Base-by-base conservation (phyloP, 2,888 invertebrate species). In the Diachrysia chrysitis region DNA sequence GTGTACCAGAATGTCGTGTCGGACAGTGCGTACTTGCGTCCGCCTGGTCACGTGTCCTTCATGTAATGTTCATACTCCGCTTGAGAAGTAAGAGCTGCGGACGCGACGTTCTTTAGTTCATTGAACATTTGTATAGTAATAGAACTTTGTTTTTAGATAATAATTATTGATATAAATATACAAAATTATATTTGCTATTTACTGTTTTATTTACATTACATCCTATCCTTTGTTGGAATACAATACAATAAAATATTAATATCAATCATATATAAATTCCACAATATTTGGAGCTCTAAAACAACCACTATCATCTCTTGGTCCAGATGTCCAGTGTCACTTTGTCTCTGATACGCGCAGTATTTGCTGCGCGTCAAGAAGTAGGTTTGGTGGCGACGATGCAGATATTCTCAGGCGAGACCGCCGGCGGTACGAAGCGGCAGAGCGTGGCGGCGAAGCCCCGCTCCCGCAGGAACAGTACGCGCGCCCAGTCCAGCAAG, bases 361-460 rank as follows among this genome's bases (percentile, higher is more conserved):
- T 5, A 4, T 2, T 2, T 5, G 3, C 2, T 5, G 25, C 25
- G 3, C 25, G 29, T 29, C 54, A 19, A 58, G 64, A 76, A 25
- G 61, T 68, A 5, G 37, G 58, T 58, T 88, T 93, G 37, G 79
- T 88, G 23, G 97, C 98, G 37, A 98, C 90, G 62, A 98, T 96
- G 85, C 97, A 97, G 61, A 97, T 96, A 93, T 98, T 98, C 91
- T 98, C 98, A 35, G 97, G 95, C 0, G 98, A 97, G 12, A 97
- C 95, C 21, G 93, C 90, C 4, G 90, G 84, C 9, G 96, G 93
- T 61, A 97, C 97, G 85, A 97, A 98, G 85, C 96, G 95, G 81
- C 96, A 94, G 57, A 98, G 92, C 6, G 93, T 87, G 55, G 97
- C 96, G 0, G 95, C 87, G 84, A 97, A 97, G 9, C 97, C 96